phyloP scores from a whole-genome alignment of 2,797 vertebrate species.

The Microhierax caerulescens region DNA sequence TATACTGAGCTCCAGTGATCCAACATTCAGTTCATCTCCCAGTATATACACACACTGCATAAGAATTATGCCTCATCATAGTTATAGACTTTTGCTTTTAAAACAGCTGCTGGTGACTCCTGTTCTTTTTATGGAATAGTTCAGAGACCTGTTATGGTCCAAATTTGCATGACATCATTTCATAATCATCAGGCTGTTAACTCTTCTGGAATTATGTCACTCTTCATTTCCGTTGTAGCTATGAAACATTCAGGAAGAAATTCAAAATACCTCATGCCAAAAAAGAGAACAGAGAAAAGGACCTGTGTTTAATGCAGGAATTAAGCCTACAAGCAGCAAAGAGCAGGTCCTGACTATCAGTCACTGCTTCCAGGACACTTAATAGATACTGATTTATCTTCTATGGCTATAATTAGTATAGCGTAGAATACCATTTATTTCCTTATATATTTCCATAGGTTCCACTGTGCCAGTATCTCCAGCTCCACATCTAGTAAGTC shows the following conservation, averaged over 20 bases:
- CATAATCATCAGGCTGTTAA: not conserved
- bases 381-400: not conserved
- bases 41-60: not conserved
- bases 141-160: not conserved
- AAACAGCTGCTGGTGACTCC: not conserved
- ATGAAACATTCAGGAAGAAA: not conserved
- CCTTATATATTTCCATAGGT: not conserved
- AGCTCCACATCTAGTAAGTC: not conserved
- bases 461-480: not conserved
- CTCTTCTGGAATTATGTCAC: not conserved
- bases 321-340: not conserved
- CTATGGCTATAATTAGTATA: not conserved
- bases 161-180: not conserved
- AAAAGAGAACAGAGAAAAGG: not conserved
- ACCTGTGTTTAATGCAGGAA: not conserved
- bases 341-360: not conserved
- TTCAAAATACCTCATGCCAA: not conserved
- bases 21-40: not conserved
- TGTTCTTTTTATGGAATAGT: not conserved
- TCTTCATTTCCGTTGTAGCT: not conserved
- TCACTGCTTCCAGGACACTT: not conserved
- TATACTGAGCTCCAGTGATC: not conserved
- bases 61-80: not conserved
- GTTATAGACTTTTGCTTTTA: not conserved
- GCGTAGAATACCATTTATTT: not conserved